Evolutionary conservation across 2,888 invertebrate genomes (phyloP).

Genomic region (Bhutanitis thaidina): DNA sequence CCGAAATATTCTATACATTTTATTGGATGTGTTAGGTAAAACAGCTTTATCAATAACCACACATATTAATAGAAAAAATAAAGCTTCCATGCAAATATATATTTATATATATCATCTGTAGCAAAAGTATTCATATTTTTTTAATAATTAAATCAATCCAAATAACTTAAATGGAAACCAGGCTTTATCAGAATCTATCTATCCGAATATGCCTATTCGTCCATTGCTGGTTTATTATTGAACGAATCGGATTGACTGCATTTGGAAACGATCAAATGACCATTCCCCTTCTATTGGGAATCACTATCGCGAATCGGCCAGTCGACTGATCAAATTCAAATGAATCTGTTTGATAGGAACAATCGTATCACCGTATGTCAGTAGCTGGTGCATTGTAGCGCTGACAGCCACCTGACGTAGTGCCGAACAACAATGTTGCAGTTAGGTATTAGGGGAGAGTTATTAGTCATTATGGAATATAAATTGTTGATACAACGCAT

Average conservation of each 20-base stretch:
- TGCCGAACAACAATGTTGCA: constrained; percentile 37
- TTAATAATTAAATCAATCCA: not conserved
- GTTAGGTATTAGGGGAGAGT: constrained; percentile 9
- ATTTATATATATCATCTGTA: too few species aligned
- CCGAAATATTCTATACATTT: not conserved
- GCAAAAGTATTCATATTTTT: too few species aligned
- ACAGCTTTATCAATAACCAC: too few species aligned
- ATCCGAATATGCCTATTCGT: too few species aligned
- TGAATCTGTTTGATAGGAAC: constrained; percentile 68
- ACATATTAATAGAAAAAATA: too few species aligned
- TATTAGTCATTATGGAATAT: constrained; percentile 6
- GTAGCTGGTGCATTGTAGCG: constrained; percentile 56
- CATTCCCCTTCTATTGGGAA: constrained; percentile 43
- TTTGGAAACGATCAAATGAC: constrained; percentile 20
- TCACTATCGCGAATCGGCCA: constrained; percentile 66
- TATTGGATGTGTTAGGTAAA: too few species aligned
- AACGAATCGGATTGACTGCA: constrained; percentile 8
- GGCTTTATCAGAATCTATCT: not conserved
- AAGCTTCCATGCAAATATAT: too few species aligned
- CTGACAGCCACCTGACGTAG: constrained; percentile 32
- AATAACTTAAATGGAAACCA: not conserved
- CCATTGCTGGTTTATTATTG: constrained; percentile 2
- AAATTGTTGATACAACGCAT: not conserved
- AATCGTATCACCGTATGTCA: constrained; percentile 75
- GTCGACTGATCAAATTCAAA: constrained; percentile 76